Evolutionary conservation across 2,797 vertebrate genomes (phyloP), one percentile per base, ranked within the genome.

Genomic region (Rachycentron canadum): DNA sequence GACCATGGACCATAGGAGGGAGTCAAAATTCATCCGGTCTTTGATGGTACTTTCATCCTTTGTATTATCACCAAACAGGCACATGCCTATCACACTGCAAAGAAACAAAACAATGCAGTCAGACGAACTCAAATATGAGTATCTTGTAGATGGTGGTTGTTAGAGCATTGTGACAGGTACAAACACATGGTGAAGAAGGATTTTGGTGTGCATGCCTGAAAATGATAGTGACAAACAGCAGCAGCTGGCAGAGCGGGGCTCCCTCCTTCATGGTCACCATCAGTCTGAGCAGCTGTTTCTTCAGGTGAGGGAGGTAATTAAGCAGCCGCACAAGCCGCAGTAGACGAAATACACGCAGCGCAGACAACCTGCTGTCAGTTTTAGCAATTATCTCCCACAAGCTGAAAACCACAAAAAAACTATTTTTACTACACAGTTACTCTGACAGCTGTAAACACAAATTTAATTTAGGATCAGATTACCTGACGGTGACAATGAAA

Each of bases 241-340:
- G 96, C 23, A 97, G 85, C 93, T 93, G 94, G 89, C 96, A 97
- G 91, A 97, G 97, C 4, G 95, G 95, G 83, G 96, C 95, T 78
- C 96, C 96, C 0, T 97, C 96, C 90, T 96, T 94, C 94, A 97
- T 96, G 5, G 96, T 97, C 91, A 95, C 97, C 95, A 96, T 95
- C 69, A 98, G 93, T 32, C 98, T 96, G 66, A 97, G 95, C 25
- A 98, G 94, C 84, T 97, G 97, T 36, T 95, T 95, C 30, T 95
- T 93, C 67, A 98, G 94, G 0, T 96, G 95, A 0, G 97, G 97
- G 88, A 97, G 89, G 92, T 97, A 97, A 10, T 96, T 90, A 69
- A 97, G 94, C 45, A 98, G 92, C 85, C 97, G 97, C 9, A 97
- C 92, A 53, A 97, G 96, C 0, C 96, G 92, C 38, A 98, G 95